phyloP scores from a whole-genome alignment of 1,140 invertebrate genomes.

The Trachymyrmex cornetzi region DNA sequence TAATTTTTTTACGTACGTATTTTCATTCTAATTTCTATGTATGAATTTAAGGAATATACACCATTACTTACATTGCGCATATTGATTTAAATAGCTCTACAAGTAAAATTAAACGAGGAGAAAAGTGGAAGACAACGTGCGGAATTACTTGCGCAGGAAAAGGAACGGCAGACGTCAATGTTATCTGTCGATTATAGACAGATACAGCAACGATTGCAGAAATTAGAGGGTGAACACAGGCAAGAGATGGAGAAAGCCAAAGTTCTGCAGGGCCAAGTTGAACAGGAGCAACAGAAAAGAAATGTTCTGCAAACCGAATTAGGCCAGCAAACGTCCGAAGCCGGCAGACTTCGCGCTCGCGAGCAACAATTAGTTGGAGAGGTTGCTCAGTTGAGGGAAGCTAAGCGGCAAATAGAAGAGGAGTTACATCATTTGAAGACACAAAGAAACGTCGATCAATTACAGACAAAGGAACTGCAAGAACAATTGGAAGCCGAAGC shows the following conservation, averaged over 20 bases:
- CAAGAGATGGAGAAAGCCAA: slow-evolving; percentile 96
- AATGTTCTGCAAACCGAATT: slow-evolving; percentile 91
- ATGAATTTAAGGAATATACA: not conserved
- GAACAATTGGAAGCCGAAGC: slow-evolving; percentile 97
- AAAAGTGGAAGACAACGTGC: slow-evolving; percentile 93
- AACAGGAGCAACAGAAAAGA: slow-evolving; percentile 95
- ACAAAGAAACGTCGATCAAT: slow-evolving; percentile 90
- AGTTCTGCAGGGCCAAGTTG: slow-evolving; percentile 93
- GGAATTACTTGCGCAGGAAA: slow-evolving; percentile 94
- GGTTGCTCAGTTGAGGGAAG: slow-evolving; percentile 90
- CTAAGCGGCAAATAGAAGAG: slow-evolving; percentile 92
- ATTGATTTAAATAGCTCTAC: slow-evolving; percentile 89
- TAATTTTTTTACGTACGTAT: slow-evolving; percentile 70
- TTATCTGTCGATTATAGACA: slow-evolving; percentile 97
- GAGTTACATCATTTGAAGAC: slow-evolving; percentile 93
- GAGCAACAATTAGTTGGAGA: slow-evolving; percentile 93
- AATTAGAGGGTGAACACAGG: slow-evolving; percentile 95
- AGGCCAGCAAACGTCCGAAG: slow-evolving; percentile 90
- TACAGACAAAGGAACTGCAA: slow-evolving; percentile 97
- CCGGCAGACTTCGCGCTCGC: slow-evolving; percentile 90
- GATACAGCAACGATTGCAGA: slow-evolving; percentile 95
- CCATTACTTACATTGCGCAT: not conserved
- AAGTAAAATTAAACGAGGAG: slow-evolving; percentile 96
- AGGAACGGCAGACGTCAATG: slow-evolving; percentile 97
- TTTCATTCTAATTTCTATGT: slow-evolving; percentile 18